A percentile compares a stretch with the other conserved stretches of the same genome.
Evolutionary conservation across 2,113 vertebrate species (phyloP).

Genomic region (Elaphurus davidianus): DNA sequence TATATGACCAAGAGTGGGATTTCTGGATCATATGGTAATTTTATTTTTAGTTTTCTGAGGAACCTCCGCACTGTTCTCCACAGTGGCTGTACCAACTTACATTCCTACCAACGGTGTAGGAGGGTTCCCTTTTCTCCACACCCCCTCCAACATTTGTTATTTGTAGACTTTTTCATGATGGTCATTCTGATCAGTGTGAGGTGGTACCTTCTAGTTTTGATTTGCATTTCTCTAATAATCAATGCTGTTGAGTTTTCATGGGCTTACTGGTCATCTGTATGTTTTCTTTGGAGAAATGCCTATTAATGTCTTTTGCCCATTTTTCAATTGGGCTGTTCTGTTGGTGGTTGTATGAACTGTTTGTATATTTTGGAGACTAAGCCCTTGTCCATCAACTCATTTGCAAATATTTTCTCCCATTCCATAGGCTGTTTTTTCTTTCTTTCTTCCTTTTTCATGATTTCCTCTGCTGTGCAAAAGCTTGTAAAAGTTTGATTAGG

Average conservation of each 20-base stretch:
- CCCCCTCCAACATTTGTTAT: neutral
- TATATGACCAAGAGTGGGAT: neutral
- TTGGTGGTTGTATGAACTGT: neutral
- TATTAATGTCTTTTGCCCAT: neutral
- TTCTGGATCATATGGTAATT: neutral
- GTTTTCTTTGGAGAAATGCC: neutral
- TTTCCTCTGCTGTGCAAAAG: neutral
- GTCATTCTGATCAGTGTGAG: neutral
- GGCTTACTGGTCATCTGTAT: neutral
- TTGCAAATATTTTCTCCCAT: neutral
- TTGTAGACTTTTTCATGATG: neutral
- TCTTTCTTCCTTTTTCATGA: neutral
- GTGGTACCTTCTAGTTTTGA: neutral
- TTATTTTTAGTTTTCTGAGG: neutral
- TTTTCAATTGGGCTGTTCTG: neutral
- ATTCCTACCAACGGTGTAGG: neutral
- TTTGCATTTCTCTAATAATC: neutral
- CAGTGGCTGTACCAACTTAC: neutral
- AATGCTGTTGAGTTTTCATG: neutral
- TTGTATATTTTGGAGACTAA: neutral
- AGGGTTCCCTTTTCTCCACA: neutral
- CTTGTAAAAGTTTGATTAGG: neutral
- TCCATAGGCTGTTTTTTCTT: neutral
- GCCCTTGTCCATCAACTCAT: neutral
- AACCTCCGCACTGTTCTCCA: neutral